Conservation (phyloP, 2,888 invertebrate genomes). For the Bimastos eiseni region DNA sequence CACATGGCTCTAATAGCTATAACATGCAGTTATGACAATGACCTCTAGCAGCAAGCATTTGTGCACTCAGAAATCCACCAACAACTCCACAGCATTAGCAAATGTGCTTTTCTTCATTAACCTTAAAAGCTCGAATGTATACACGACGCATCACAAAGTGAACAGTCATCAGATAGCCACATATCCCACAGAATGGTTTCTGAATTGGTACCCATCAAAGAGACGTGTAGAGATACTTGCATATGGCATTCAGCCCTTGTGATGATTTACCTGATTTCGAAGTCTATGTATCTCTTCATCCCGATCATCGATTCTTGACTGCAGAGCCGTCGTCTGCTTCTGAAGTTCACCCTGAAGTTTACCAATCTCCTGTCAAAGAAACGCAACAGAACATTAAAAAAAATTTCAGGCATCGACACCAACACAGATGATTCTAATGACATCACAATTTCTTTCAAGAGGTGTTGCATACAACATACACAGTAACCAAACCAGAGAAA, state of each 20-base stretch:
- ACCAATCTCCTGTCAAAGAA: constrained; percentile 64
- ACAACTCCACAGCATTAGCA: neutral
- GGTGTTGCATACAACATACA: neutral
- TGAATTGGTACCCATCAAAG: neutral
- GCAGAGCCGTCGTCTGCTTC: constrained; percentile 65
- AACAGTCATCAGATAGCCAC: neutral
- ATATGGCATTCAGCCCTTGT: neutral
- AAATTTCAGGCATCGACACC: neutral
- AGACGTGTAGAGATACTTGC: neutral
- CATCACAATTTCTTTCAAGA: neutral
- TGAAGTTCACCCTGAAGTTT: constrained; percentile 67
- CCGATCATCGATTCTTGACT: constrained; percentile 66
- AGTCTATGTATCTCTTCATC: constrained; percentile 69
- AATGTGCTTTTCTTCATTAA: neutral
- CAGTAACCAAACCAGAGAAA: neutral
- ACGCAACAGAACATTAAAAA: neutral
- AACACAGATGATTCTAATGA: neutral
- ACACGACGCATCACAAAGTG: neutral
- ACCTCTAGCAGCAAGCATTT: neutral
- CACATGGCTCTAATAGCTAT: neutral
- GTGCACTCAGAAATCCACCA: neutral
- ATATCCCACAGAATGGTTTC: neutral
- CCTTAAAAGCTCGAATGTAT: neutral
- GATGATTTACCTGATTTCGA: constrained; percentile 64
- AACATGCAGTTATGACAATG: neutral